Evolutionary conservation across 2,113 vertebrate species (phyloP), one percentile per base, ranked within the genome.

Genomic region (Silurus meridionalis): DNA sequence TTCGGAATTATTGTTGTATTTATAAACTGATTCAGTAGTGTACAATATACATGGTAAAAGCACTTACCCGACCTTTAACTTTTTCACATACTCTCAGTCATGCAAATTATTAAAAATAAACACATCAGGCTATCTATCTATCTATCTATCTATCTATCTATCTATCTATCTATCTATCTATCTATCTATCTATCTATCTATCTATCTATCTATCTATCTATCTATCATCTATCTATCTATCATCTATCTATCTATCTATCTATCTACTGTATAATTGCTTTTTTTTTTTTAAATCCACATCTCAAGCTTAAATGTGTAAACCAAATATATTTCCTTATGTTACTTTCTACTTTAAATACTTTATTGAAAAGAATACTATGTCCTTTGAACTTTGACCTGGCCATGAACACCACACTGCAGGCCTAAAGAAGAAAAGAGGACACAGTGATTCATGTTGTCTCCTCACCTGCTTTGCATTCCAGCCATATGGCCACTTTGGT

Each of bases 391-490:
- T 84, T 86, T 86, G 83, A 89, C 80, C 86, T 46, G 14, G 83
- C 77, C 80, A 8, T 80, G 52, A 72, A 82, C 82, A 83, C 69
- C 37, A 82, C 83, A 86, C 61, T 14, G 15, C 61, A 6, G 7
- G 83, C 57, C 37, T 89, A 69, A 85, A 90, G 78, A 78, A 84
- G 75, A 81, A 82, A 83, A 80, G 82, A 66, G 46, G 82, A 55
- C 85, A 88, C 77, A 6, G 72, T 92, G 90, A 92, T 90, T 81
- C 90, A 91, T 82, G 80, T 87, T 85, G 89, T 90, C 88, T 91
- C 89, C 55, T 93, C 77, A 91, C 88, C 92, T 89, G 82, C 25
- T 67, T 87, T 82, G 67, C 71, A 83, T 72, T 87, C 77, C 90
- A 86, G 77, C 74, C 86, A 85, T 89, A 84, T 83, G 90, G 89